Percentiles rank a stretch among this genome's conserved stretches.
Conservation (phyloP, 2,888 invertebrate genomes). For the Caenorhabditis japonica region DNA sequence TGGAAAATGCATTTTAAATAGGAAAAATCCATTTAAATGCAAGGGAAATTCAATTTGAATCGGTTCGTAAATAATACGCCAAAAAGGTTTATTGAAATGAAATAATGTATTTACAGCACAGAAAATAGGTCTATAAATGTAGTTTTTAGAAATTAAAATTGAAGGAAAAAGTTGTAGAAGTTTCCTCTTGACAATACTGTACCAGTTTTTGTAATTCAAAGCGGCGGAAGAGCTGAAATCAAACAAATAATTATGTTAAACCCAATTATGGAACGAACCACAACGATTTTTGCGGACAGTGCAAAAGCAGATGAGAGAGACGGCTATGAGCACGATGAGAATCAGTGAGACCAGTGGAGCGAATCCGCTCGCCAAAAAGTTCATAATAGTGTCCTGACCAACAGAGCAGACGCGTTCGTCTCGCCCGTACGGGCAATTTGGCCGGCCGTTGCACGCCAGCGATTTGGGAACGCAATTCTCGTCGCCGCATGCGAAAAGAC, state of each 20-base stretch:
- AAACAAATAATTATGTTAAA: neutral
- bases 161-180: too few relatives aligned
- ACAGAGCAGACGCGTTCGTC: slow-evolving; percentile 66
- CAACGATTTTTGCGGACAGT: slow-evolving; percentile 51
- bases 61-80: too few relatives aligned
- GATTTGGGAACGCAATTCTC: slow-evolving; percentile 74
- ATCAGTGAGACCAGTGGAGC: slow-evolving; percentile 63
- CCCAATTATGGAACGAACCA: slow-evolving; percentile 5
- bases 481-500: slow-evolving; percentile 75
- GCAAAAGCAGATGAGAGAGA: slow-evolving; percentile 61
- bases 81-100: too few relatives aligned
- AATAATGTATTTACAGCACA: too few relatives aligned
- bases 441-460: slow-evolving; percentile 69
- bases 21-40: too few relatives aligned
- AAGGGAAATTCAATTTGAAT: too few relatives aligned
- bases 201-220: slow-evolving; percentile 13
- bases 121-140: too few relatives aligned
- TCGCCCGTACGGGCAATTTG: slow-evolving; percentile 72
- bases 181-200: too few relatives aligned
- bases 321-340: slow-evolving; percentile 58
- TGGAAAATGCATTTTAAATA: too few relatives aligned
- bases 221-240: slow-evolving; percentile 41
- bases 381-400: slow-evolving; percentile 52
- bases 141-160: too few relatives aligned
- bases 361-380: slow-evolving; percentile 62